phyloP scores from a whole-genome alignment of 2,797 vertebrate species.

The Gallirallus australis region DNA sequence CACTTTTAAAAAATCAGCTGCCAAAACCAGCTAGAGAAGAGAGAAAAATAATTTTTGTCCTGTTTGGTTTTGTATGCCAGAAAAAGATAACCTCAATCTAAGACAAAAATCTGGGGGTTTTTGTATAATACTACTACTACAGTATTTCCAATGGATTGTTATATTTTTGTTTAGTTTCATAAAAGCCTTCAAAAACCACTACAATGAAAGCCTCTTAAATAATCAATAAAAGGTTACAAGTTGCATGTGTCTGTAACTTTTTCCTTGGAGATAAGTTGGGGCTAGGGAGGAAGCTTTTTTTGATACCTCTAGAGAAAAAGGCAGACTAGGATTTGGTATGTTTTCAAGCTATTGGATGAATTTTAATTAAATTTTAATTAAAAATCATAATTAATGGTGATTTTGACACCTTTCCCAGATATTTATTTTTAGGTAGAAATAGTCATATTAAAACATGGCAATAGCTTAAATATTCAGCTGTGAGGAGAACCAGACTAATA shows the following conservation, averaged over 20 bases:
- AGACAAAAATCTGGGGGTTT: constrained; percentile 2
- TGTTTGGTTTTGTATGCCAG: background rate
- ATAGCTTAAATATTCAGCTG: background rate
- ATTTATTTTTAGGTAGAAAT: constrained; percentile 17
- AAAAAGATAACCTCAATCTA: background rate
- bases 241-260: background rate
- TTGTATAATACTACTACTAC: background rate
- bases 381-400: constrained; percentile 39
- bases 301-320: background rate
- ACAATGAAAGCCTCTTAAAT: background rate
- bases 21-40: constrained; percentile 18
- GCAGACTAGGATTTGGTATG: background rate
- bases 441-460: background rate
- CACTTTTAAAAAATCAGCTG: background rate
- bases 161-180: background rate
- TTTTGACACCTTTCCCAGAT: constrained; percentile 32
- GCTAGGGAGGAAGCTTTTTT: background rate
- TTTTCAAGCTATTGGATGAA: background rate
- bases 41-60: background rate
- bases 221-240: background rate
- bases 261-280: background rate
- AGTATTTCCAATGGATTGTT: background rate
- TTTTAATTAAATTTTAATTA: constrained; percentile 46
- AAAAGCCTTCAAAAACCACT: background rate
- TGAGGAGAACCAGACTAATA: constrained; percentile 35